Percentiles rank a stretch among this genome's conserved stretches.
phyloP scores from a whole-genome alignment of 1,140 invertebrate species.

The Panagrolaimus sp. region DNA sequence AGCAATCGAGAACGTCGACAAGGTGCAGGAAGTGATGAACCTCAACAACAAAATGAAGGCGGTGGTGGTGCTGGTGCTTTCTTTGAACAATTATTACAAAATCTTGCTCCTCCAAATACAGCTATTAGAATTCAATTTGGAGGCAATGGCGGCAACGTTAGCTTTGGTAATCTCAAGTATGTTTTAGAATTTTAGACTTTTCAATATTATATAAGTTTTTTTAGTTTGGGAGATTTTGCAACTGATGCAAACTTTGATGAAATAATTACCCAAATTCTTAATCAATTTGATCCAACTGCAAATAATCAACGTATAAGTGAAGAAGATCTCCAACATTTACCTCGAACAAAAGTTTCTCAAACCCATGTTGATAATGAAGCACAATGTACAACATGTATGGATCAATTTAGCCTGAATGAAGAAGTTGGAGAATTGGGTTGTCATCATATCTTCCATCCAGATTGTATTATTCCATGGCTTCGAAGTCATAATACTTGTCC shows the following conservation, averaged over 20 bases:
- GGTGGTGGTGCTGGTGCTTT: background rate
- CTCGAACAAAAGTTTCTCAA: background rate
- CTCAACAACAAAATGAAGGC: background rate
- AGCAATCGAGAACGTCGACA: background rate
- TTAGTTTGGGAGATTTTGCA: background rate
- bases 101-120: background rate
- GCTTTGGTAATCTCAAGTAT: no score
- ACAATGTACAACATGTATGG: slow-evolving; percentile 93
- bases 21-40: background rate
- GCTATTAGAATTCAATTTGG: background rate
- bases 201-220: background rate
- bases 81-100: background rate
- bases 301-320: background rate
- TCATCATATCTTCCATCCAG: slow-evolving; percentile 81
- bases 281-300: background rate
- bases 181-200: no score
- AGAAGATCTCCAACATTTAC: slow-evolving; percentile 1
- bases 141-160: no score
- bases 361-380: slow-evolving; percentile 66
- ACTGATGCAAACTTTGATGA: background rate
- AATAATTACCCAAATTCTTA: background rate
- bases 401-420: slow-evolving; percentile 77
- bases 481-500: slow-evolving; percentile 4
- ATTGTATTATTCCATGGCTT: slow-evolving; percentile 87
- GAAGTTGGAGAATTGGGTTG: slow-evolving; percentile 78